Evolutionary conservation across 2,113 vertebrate species (phyloP).

Genomic region (Butorides virescens): DNA sequence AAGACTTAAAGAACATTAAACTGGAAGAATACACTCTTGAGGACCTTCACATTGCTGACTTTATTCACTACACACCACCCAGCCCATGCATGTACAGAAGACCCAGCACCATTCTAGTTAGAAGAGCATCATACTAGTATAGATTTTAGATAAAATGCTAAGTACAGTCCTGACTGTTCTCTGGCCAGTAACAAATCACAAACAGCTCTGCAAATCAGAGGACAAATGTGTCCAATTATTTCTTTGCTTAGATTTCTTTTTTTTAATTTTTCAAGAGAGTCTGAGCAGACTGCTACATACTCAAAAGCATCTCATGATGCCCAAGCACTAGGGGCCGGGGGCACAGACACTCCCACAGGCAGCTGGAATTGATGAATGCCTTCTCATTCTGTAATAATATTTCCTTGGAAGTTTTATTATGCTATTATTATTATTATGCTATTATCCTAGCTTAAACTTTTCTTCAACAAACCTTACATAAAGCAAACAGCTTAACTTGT

Average conservation of each 20-base stretch:
- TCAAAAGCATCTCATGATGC: background rate
- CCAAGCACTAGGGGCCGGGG: rapidly evolving
- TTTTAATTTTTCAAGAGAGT: background rate
- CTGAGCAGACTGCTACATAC: background rate
- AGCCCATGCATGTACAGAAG: rapidly evolving
- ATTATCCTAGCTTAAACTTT: background rate
- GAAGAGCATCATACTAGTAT: background rate
- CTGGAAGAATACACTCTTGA: background rate
- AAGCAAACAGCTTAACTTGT: background rate
- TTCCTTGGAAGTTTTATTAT: background rate
- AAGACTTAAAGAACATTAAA: background rate
- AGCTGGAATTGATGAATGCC: background rate
- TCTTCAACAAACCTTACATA: background rate
- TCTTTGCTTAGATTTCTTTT: background rate
- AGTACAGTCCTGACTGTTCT: background rate
- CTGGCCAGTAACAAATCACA: background rate
- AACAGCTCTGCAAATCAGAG: background rate
- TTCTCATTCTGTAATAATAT: background rate
- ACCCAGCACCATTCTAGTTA: background rate
- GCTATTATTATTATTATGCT: background rate
- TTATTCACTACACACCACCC: background rate
- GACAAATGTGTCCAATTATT: background rate
- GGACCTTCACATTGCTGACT: background rate
- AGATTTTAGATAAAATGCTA: conserved; percentile 2
- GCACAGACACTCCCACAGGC: background rate